These are phyloP conservation scores for Thamnophis sirtalis DNA, from an alignment of 2,113 vertebrate genomes.

Conservation along the genomic window DNA sequence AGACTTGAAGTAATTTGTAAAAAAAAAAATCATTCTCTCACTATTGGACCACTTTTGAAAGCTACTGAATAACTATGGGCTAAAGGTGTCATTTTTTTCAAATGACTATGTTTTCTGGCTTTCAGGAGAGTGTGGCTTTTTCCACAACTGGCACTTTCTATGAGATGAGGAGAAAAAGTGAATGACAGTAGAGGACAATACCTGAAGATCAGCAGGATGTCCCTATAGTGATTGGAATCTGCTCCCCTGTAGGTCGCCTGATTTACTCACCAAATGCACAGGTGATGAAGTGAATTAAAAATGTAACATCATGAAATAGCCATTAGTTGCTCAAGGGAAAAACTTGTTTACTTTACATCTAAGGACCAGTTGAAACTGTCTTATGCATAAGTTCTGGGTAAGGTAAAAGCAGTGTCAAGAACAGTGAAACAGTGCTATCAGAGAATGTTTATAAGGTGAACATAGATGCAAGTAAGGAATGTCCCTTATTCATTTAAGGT, in stretches of 20 bases:
- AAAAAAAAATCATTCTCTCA: background rate
- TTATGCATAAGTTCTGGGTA: background rate
- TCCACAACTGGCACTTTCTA: background rate
- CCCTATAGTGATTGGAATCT: background rate
- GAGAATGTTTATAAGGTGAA: background rate
- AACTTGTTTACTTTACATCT: background rate
- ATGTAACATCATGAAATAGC: background rate
- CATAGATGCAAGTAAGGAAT: background rate
- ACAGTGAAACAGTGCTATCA: background rate
- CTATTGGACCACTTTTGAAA: background rate
- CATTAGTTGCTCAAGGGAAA: background rate
- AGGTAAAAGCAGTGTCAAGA: background rate
- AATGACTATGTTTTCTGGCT: background rate
- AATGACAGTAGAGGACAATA: background rate
- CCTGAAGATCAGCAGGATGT: background rate
- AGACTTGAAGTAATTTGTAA: background rate
- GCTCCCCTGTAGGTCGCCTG: background rate
- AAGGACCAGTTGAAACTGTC: background rate
- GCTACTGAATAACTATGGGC: background rate
- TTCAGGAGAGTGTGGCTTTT: background rate
- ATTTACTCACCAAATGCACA: background rate
- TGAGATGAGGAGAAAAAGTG: background rate
- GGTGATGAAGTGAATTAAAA: background rate
- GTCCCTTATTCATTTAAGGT: background rate
- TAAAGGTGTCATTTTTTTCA: background rate